phyloP scores from a whole-genome alignment of 2,797 vertebrate genomes.

The Selene dorsalis region DNA sequence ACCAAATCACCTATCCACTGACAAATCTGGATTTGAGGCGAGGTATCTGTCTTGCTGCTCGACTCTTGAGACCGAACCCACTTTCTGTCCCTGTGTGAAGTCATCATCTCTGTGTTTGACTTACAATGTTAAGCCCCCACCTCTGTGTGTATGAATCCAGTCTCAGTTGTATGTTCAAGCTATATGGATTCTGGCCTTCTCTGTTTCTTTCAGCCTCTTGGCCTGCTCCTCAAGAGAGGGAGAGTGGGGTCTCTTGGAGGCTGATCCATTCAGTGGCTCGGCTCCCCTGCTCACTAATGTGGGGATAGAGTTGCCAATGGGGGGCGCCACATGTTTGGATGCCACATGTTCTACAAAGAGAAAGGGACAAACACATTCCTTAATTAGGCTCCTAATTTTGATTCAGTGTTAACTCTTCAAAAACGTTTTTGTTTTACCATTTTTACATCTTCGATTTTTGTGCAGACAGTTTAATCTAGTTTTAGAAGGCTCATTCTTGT shows the following conservation, averaged over 20 bases:
- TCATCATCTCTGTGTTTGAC: slow-evolving; percentile 46
- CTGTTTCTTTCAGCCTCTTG: slow-evolving; percentile 88
- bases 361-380: background rate
- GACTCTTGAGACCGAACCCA: slow-evolving; percentile 48
- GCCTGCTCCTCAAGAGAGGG: slow-evolving; percentile 85
- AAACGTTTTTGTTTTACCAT: background rate
- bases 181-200: slow-evolving; percentile 87
- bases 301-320: slow-evolving; percentile 83
- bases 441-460: too few relatives aligned
- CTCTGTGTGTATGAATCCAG: slow-evolving; percentile 42
- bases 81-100: slow-evolving; percentile 46
- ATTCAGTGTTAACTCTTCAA: background rate
- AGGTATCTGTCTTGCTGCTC: slow-evolving; percentile 58
- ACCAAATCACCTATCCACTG: slow-evolving; percentile 63
- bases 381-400: background rate
- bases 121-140: slow-evolving; percentile 49
- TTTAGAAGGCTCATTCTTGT: too few relatives aligned
- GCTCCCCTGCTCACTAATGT: slow-evolving; percentile 81
- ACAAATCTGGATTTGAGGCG: slow-evolving; percentile 61
- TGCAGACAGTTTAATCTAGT: too few relatives aligned
- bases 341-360: slow-evolving; percentile 63
- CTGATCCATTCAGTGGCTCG: slow-evolving; percentile 83
- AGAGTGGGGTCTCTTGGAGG: slow-evolving; percentile 87
- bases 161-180: slow-evolving; percentile 58
- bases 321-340: slow-evolving; percentile 69